Evolutionary conservation across 1,140 invertebrate species (phyloP).

Genomic region (Monomorium pharaonis): DNA sequence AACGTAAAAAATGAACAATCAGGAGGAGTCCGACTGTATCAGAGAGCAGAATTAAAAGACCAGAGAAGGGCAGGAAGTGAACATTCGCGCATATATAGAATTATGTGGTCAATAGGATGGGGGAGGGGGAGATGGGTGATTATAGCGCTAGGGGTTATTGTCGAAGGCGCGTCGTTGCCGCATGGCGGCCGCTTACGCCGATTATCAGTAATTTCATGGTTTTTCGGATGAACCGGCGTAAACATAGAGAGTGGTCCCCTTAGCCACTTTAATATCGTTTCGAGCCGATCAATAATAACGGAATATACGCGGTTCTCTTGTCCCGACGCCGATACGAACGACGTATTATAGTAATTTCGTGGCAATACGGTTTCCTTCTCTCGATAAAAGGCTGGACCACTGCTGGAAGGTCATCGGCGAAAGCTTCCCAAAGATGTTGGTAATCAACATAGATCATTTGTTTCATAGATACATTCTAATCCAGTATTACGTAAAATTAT

Average conservation of each 20-base stretch:
- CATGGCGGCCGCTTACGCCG: conserved; percentile 71
- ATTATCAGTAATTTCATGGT: conserved; percentile 84
- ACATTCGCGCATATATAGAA: not conserved
- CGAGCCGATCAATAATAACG: conserved; percentile 82
- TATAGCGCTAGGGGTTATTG: conserved; percentile 72
- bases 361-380: conserved; percentile 44
- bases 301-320: conserved; percentile 78
- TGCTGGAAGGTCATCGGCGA: conserved; percentile 38
- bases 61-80: not conserved
- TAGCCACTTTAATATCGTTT: conserved; percentile 81
- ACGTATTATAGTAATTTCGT: conserved; percentile 84
- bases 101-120: not conserved
- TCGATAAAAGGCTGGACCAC: conserved; percentile 13
- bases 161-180: conserved; percentile 67
- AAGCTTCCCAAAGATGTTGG: conserved; percentile 16
- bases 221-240: conserved; percentile 81
- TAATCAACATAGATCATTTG: not conserved
- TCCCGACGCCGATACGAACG: conserved; percentile 73
- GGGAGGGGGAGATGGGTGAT: conserved; percentile 37
- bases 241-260: conserved; percentile 79
- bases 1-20: not conserved
- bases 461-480: not conserved
- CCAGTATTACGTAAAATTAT: not conserved
- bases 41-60: conserved; percentile 16
- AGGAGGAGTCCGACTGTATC: not conserved